phyloP scores from a whole-genome alignment of 1,140 invertebrate species.

The Delia radicum region DNA sequence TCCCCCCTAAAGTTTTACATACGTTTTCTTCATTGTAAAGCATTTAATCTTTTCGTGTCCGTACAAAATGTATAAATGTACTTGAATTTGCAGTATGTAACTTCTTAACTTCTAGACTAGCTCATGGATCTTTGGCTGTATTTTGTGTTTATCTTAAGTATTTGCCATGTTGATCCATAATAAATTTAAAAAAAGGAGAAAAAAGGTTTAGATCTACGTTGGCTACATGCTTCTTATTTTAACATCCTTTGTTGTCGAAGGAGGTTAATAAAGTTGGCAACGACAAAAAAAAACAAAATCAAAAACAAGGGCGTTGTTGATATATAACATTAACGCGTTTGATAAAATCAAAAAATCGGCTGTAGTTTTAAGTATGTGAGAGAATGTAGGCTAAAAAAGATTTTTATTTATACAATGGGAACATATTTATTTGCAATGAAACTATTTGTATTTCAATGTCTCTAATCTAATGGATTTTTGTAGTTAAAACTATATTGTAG shows the following conservation, averaged over 20 bases:
- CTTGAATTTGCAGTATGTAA: not conserved
- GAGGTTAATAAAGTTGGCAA: not conserved
- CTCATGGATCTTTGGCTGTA: not conserved
- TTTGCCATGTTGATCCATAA: constrained; percentile 10
- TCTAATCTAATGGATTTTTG: constrained; percentile 19
- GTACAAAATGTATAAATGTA: not conserved
- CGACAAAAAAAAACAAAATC: not conserved
- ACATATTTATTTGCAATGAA: not conserved
- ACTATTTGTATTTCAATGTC: not conserved
- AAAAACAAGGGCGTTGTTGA: constrained; percentile 10
- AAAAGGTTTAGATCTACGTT: not conserved
- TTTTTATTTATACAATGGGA: not conserved
- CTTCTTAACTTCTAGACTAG: not conserved
- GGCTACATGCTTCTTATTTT: not conserved
- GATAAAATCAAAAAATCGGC: constrained; percentile 13
- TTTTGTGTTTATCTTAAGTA: not conserved
- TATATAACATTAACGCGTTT: constrained; percentile 15
- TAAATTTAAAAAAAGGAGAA: constrained; percentile 12
- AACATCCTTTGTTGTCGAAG: too few species aligned
- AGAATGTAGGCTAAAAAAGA: not conserved
- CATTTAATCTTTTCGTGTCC: not conserved
- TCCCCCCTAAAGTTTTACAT: not conserved
- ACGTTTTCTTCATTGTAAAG: not conserved
- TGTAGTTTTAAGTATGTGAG: not conserved
- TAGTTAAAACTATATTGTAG: constrained; percentile 11